These are phyloP conservation scores for Rhabdornis inornatus DNA, from an alignment of 2,113 vertebrate genomes.

Conservation along the genomic window DNA sequence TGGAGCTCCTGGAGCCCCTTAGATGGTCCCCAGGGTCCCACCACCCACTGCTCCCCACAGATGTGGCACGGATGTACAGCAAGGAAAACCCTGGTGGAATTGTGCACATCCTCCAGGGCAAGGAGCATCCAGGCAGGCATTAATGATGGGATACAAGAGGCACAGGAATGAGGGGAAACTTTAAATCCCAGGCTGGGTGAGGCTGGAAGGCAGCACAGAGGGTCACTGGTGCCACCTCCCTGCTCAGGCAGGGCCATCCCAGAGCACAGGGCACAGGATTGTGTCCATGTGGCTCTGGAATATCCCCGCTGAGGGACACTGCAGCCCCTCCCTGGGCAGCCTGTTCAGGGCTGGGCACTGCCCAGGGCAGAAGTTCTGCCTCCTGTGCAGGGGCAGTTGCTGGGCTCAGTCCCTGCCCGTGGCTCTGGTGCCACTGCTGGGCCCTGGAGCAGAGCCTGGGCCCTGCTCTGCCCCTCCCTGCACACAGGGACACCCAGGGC, in stretches of 20 bases:
- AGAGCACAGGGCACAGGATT: neutral
- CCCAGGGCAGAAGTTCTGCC: neutral
- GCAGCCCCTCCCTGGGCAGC: neutral
- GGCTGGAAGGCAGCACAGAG: neutral
- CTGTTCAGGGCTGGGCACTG: neutral
- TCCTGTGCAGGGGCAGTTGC: neutral
- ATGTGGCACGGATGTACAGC: accelerated
- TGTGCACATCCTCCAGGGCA: neutral
- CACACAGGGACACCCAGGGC: too few species aligned
- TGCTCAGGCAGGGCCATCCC: neutral
- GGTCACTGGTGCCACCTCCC: neutral
- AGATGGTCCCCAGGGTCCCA: neutral
- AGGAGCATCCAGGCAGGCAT: neutral
- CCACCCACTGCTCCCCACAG: neutral
- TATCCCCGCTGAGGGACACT: neutral
- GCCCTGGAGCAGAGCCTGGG: too few species aligned
- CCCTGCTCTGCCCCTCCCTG: too few species aligned
- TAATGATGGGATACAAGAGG: neutral
- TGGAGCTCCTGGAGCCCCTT: neutral
- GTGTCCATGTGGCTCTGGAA: neutral
- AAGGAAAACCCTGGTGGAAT: neutral
- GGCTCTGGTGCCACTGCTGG: too few species aligned
- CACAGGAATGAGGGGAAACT: neutral
- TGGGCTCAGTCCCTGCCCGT: too few species aligned
- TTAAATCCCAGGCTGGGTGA: neutral